These are phyloP conservation scores for Fistularia tabacaria DNA, from an alignment of 2,797 vertebrate species.

Conservation along the genomic window DNA sequence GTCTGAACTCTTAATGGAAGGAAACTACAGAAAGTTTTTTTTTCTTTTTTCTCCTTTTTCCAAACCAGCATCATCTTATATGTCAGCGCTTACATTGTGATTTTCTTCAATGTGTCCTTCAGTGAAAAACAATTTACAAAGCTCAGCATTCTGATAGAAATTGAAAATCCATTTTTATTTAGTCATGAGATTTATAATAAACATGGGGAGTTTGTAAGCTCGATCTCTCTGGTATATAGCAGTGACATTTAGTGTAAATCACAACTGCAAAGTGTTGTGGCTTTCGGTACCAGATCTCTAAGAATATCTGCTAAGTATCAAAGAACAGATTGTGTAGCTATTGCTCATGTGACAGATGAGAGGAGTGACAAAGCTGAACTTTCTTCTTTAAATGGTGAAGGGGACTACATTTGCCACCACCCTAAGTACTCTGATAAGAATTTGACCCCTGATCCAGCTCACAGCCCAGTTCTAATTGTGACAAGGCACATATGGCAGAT, in stretches of 20 bases:
- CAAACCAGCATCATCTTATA: conserved; percentile 26
- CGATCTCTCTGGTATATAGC: background rate
- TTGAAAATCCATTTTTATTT: conserved; percentile 54
- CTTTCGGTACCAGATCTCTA: conserved; percentile 11
- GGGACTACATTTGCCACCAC: conserved; percentile 10
- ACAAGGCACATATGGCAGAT: conserved; percentile 64
- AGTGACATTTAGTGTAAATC: conserved; percentile 41
- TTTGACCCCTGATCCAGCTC: conserved; percentile 53
- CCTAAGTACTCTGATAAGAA: conserved; percentile 48
- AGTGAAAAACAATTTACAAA: conserved; percentile 37
- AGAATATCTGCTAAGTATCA: conserved; percentile 14
- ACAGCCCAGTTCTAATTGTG: conserved; percentile 63
- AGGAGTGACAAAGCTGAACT: conserved; percentile 27
- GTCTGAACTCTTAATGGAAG: conserved; percentile 57
- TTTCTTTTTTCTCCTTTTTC: background rate
- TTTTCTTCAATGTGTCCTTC: conserved; percentile 25
- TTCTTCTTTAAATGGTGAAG: conserved; percentile 28
- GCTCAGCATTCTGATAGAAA: conserved; percentile 49
- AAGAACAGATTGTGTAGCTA: background rate
- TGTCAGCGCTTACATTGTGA: conserved; percentile 27
- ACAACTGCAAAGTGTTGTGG: conserved; percentile 13
- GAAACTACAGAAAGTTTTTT: conserved; percentile 29
- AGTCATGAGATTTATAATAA: conserved; percentile 50
- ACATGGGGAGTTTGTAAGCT: conserved; percentile 27
- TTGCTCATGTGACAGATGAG: conserved; percentile 27